phyloP scores from a whole-genome alignment of 2,888 invertebrate species.

The Euplexia lucipara region DNA sequence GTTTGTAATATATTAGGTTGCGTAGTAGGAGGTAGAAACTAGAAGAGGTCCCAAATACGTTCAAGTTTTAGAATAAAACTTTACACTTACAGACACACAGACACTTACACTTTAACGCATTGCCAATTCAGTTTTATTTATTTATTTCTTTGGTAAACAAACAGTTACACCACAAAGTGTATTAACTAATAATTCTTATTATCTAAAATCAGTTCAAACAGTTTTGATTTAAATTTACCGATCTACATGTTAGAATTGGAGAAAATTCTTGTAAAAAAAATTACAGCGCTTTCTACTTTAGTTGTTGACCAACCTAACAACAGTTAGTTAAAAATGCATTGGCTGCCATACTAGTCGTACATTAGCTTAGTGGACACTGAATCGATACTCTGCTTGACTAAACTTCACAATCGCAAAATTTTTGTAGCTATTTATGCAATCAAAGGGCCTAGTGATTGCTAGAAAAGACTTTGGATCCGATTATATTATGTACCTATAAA shows the following conservation, averaged over 20 bases:
- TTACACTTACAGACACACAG: too few relatives aligned
- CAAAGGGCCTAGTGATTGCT: neutral
- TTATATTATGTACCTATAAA: neutral
- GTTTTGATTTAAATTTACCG: too few relatives aligned
- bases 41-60: neutral
- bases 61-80: neutral
- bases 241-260: too few relatives aligned
- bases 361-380: neutral
- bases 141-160: too few relatives aligned
- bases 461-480: neutral
- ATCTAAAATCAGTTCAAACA: too few relatives aligned
- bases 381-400: constrained; percentile 16
- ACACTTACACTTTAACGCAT: too few relatives aligned
- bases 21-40: neutral
- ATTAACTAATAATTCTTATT: too few relatives aligned
- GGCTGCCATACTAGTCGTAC: neutral
- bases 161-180: too few relatives aligned
- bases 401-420: neutral
- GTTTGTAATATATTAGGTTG: neutral
- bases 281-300: neutral
- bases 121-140: too few relatives aligned
- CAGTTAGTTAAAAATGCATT: constrained; percentile 13
- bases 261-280: too few relatives aligned
- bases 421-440: neutral
- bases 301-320: neutral